A percentile compares a stretch with the other conserved stretches of the same genome.
Evolutionary conservation across 2,797 vertebrate species (phyloP).

Genomic region (Sphenodon punctatus): DNA sequence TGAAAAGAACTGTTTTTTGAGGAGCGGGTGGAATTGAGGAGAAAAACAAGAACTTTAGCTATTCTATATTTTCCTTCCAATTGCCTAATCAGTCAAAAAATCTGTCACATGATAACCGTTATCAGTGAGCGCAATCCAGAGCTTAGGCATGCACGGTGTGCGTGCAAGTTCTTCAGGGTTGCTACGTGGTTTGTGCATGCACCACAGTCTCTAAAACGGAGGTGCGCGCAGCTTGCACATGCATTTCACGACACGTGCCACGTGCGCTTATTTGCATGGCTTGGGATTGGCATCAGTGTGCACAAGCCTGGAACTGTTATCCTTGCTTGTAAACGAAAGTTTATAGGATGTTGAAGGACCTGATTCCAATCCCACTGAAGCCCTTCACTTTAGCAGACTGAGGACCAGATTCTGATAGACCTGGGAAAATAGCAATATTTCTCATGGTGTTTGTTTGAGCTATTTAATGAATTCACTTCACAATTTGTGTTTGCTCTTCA

Average conservation of each 20-base stretch:
- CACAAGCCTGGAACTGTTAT: not conserved
- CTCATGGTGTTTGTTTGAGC: not conserved
- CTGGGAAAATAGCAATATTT: not conserved
- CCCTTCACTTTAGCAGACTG: not conserved
- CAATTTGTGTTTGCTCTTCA: conserved; percentile 14
- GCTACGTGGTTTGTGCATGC: too few species aligned
- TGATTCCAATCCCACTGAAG: too few species aligned
- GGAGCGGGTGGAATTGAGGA: not conserved
- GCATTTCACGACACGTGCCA: too few species aligned
- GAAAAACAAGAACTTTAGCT: not conserved
- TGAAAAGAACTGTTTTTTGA: not conserved
- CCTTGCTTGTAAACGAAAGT: not conserved
- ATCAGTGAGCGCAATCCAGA: too few species aligned
- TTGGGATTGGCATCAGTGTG: not conserved
- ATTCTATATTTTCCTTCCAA: not conserved
- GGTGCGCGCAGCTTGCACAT: too few species aligned
- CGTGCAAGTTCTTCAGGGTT: too few species aligned
- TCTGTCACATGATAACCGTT: not conserved
- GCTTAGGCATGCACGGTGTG: too few species aligned
- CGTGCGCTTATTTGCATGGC: not conserved
- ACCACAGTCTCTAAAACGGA: too few species aligned
- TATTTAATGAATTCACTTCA: not conserved
- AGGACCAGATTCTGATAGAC: not conserved
- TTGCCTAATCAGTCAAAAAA: not conserved
- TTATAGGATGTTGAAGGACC: too few species aligned